Percentiles rank a stretch among this genome's conserved stretches.
Evolutionary conservation across 1,140 invertebrate genomes (phyloP).

Genomic region (Eufriesea mexicana): DNA sequence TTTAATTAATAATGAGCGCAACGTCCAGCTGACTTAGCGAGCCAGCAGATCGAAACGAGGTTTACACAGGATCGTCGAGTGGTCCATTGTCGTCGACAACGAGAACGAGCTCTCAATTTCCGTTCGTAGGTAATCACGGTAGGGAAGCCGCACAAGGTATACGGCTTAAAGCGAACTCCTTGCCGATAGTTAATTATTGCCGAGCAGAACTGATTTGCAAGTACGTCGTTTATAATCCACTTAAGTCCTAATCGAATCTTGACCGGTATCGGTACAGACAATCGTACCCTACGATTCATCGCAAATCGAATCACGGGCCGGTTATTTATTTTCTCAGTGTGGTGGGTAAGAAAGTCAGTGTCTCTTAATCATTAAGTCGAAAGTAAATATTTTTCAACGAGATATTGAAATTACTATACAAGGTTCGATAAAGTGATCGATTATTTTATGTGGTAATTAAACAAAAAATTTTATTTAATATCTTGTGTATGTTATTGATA

Average conservation of each 20-base stretch:
- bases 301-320: conserved; percentile 37
- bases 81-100: conserved; percentile 40
- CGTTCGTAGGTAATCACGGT: conserved; percentile 46
- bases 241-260: conserved; percentile 67
- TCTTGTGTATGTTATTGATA: too few relatives aligned
- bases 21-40: conserved; percentile 12
- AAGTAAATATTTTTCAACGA: not conserved
- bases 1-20: conserved; percentile 53
- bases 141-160: conserved; percentile 51
- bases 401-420: too few relatives aligned
- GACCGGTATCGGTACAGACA: conserved; percentile 56
- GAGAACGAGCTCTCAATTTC: conserved; percentile 54
- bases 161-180: conserved; percentile 66
- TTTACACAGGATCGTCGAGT: conserved; percentile 52
- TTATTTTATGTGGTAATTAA: too few relatives aligned
- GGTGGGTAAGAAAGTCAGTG: not conserved
- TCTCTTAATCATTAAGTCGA: not conserved
- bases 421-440: too few relatives aligned
- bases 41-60: conserved; percentile 43
- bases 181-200: conserved; percentile 69
- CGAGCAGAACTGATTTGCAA: conserved; percentile 68
- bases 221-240: conserved; percentile 70
- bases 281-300: conserved; percentile 42
- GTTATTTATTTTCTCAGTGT: conserved; percentile 38
- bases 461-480: too few relatives aligned